phyloP scores from a whole-genome alignment of 2,797 vertebrate species.

The Sebastes goodei region DNA sequence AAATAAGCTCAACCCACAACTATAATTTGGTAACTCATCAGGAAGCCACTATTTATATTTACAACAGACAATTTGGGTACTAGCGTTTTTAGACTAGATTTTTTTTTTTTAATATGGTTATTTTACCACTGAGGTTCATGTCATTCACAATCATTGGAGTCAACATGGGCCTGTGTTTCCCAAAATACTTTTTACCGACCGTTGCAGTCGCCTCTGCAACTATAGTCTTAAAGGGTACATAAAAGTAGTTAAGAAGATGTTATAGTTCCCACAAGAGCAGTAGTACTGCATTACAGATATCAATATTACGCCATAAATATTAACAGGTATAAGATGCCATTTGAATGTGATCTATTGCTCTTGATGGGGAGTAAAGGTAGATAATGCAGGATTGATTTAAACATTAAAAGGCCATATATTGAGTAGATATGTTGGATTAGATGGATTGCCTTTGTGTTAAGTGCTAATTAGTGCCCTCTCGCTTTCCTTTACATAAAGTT shows the following conservation, averaged over 20 bases:
- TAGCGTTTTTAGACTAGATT: background rate
- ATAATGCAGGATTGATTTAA: constrained; percentile 7
- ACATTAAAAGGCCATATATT: constrained; percentile 11
- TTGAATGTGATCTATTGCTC: background rate
- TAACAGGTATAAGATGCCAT: background rate
- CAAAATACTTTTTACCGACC: constrained; percentile 8
- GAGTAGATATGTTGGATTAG: background rate
- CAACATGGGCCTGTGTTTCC: background rate
- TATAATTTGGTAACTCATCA: background rate
- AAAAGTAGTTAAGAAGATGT: background rate
- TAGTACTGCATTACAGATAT: background rate
- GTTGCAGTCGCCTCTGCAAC: background rate
- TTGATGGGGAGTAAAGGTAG: background rate
- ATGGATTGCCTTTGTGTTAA: background rate
- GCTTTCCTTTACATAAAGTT: background rate
- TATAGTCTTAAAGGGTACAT: background rate
- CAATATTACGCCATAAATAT: background rate
- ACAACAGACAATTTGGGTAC: background rate
- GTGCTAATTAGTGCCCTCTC: background rate
- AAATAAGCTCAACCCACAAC: background rate
- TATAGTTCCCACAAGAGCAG: background rate
- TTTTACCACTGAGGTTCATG: background rate
- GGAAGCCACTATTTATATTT: background rate
- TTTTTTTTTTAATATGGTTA: background rate
- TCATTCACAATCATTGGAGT: background rate